Conservation (phyloP, 2,888 invertebrate genomes). For the Scaptomyza tumidula region DNA sequence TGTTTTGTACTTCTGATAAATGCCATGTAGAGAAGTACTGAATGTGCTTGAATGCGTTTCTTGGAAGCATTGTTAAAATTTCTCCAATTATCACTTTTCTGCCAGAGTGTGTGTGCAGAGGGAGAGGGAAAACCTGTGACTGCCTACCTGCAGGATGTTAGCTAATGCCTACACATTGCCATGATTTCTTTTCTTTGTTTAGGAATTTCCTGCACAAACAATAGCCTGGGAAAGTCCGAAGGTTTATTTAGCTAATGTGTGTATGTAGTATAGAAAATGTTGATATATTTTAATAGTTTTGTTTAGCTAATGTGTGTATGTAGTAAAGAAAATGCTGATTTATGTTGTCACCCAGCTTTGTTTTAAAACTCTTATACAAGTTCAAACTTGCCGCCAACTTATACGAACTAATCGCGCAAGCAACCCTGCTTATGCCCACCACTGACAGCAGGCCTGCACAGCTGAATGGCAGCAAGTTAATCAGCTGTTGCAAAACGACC, state of each 20-base stretch:
- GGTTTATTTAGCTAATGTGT: neutral
- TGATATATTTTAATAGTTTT: neutral
- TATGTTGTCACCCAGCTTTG: neutral
- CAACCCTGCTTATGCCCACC: constrained; percentile 34
- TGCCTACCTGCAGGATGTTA: constrained; percentile 66
- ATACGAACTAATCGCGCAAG: constrained; percentile 3
- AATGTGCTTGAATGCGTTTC: constrained; percentile 39
- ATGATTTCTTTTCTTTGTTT: constrained; percentile 24
- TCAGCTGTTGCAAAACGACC: constrained; percentile 29
- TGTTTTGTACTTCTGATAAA: constrained; percentile 52
- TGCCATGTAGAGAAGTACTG: constrained; percentile 36
- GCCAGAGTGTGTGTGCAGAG: neutral
- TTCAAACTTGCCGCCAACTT: constrained; percentile 46
- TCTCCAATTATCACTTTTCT: constrained; percentile 45
- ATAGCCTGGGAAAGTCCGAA: neutral
- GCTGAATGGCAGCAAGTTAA: constrained; percentile 35
- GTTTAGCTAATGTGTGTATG: neutral
- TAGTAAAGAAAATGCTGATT: too few species aligned
- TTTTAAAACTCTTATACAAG: neutral
- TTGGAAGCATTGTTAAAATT: constrained; percentile 52
- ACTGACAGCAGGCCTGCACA: constrained; percentile 34
- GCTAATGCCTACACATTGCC: constrained; percentile 29
- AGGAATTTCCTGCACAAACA: constrained; percentile 27
- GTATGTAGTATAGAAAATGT: too few species aligned
- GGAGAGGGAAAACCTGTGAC: neutral